Evolutionary conservation across 2,888 invertebrate species (phyloP).

Genomic region (Unio pictorum): DNA sequence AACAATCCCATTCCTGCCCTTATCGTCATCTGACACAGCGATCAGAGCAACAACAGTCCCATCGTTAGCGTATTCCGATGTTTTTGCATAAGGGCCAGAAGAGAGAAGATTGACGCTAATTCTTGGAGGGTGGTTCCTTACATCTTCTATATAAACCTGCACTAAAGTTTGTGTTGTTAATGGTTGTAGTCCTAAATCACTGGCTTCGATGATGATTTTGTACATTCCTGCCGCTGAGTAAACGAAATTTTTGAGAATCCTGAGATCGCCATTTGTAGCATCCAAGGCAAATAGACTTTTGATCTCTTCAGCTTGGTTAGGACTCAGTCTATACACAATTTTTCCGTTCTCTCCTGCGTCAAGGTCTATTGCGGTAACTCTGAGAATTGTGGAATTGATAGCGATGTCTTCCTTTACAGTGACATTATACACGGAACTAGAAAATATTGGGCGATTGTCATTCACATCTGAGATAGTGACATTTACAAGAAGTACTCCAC

Average conservation of each 20-base stretch:
- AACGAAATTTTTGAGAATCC: constrained; percentile 48
- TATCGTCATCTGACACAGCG: constrained; percentile 63
- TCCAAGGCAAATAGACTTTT: constrained; percentile 48
- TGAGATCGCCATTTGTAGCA: constrained; percentile 50
- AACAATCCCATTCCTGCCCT: constrained; percentile 53
- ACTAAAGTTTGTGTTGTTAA: constrained; percentile 53
- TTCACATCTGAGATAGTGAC: constrained; percentile 56
- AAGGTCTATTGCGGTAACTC: constrained; percentile 87
- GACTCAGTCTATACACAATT: constrained; percentile 71
- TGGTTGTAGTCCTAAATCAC: constrained; percentile 51
- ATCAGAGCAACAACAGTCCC: constrained; percentile 65
- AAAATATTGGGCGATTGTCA: constrained; percentile 57
- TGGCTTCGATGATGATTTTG: constrained; percentile 53
- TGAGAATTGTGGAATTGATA: constrained; percentile 47
- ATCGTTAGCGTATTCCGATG: constrained; percentile 57
- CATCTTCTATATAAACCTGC: constrained; percentile 78
- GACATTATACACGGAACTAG: constrained; percentile 43
- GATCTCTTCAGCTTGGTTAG: constrained; percentile 38
- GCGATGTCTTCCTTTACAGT: constrained; percentile 55
- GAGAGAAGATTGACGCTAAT: constrained; percentile 47
- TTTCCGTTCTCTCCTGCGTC: constrained; percentile 86
- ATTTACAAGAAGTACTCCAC: constrained; percentile 46
- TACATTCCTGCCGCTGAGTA: constrained; percentile 48
- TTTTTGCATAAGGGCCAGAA: constrained; percentile 38
- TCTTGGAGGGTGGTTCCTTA: constrained; percentile 95